Base-by-base conservation (phyloP, 2,888 invertebrate genomes). In the Cryptocephalus moraei region DNA sequence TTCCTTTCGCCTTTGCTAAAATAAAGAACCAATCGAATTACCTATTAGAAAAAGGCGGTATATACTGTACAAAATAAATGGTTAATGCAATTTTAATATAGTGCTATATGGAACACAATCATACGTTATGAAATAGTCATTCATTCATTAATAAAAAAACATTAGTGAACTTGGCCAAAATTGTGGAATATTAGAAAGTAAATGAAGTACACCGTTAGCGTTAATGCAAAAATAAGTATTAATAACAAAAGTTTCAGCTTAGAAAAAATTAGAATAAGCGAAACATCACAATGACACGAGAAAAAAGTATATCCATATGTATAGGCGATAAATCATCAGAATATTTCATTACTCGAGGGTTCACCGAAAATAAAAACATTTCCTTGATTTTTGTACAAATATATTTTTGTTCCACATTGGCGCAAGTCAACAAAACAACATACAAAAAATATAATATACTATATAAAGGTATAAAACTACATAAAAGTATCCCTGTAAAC, bases 331-430 rank as follows among this genome's bases (percentile, higher is more conserved):
- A 46, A 46, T 46, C 13, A 8, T 13, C 33, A 34, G 31, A 39
- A 41, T 42, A 36, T 22, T 42, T 12, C 12, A 33, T 46, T 42
- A 11, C 32, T 12, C 33, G 43, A 47, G 47, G 49, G 47, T 33
- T 41, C 40, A 41, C 39, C 42, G 47, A 22, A 58, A 59, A 59
- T 56, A 58, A 59, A 59, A 57, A 55, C 56, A 54, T 53, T 52
- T 50, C 44, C 53, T 56, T 57, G 55, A 63, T 69, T 34, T 68
- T 69, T 66, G 62, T 70, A 70, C 68, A 70, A 70, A 70, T 70
- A 70, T 70, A 70, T 70, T 70, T 22, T 68, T 65, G 62, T 69
- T 71, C 71, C 71, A 71, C 71, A 69, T 68, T 70, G 71, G 71
- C 71, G 67, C 70, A 71, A 71, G 71, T 71, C 69, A 69, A 70